Evolutionary conservation across 2,797 vertebrate genomes (phyloP).

Genomic region (Ambastaia sidthimunki): DNA sequence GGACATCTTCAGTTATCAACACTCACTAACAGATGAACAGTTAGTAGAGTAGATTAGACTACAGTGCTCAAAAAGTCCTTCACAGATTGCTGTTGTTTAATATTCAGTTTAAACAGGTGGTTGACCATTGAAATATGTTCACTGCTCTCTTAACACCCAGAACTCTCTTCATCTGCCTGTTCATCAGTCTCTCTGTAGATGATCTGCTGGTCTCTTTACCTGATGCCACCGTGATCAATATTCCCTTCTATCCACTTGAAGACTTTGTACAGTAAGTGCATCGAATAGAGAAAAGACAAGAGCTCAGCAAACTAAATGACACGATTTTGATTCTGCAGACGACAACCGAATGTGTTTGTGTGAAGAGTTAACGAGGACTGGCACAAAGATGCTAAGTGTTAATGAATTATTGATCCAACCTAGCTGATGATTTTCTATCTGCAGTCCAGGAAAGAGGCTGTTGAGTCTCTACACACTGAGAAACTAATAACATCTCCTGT

Average conservation of each 20-base stretch:
- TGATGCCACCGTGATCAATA: slow-evolving; percentile 38
- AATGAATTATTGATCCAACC: slow-evolving; percentile 84
- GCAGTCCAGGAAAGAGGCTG: slow-evolving; percentile 4
- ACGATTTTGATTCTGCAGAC: not conserved
- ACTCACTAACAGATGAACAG: not conserved
- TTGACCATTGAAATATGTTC: slow-evolving; percentile 18
- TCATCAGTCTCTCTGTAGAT: slow-evolving; percentile 15
- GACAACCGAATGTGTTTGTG: slow-evolving; percentile 11
- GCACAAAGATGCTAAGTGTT: slow-evolving; percentile 74
- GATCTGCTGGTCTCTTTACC: slow-evolving; percentile 1
- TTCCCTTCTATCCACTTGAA: slow-evolving; percentile 21
- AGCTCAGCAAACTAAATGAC: slow-evolving; percentile 44
- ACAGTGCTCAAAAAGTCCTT: not conserved
- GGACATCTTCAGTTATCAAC: not conserved
- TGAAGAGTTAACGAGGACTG: slow-evolving; percentile 51
- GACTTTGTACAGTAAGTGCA: slow-evolving; percentile 38
- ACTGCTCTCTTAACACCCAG: not conserved
- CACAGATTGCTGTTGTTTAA: not conserved
- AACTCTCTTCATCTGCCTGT: not conserved
- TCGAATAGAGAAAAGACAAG: slow-evolving; percentile 10
- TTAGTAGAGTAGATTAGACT: too few species aligned
- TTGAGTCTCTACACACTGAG: slow-evolving; percentile 15
- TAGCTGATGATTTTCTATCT: slow-evolving; percentile 77
- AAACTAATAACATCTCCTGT: not conserved
- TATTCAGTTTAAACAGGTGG: not conserved